phyloP scores from a whole-genome alignment of 2,113 vertebrate species.

The Cyphomyrus discorhynchus region DNA sequence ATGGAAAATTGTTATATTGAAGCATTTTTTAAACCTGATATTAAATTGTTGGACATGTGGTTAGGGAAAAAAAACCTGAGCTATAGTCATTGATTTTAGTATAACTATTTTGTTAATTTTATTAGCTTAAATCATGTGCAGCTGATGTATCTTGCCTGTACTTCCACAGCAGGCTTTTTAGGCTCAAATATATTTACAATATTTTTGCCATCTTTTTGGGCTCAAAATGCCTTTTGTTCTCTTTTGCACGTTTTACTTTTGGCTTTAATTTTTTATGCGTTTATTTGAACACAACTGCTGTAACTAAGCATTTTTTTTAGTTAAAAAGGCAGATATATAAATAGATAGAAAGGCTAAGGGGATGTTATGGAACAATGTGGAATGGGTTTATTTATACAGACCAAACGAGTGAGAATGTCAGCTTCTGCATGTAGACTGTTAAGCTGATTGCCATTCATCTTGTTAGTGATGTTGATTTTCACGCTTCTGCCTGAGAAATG shows the following conservation, averaged over 20 bases:
- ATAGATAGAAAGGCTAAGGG: not conserved
- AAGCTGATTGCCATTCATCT: not conserved
- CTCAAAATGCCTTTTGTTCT: not conserved
- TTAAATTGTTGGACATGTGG: not conserved
- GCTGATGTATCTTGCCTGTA: not conserved
- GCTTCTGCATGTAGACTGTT: not conserved
- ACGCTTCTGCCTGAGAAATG: not conserved
- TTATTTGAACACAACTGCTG: not conserved
- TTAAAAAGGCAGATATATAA: not conserved
- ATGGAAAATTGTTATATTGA: not conserved
- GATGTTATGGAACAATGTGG: not conserved
- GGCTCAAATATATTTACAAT: not conserved
- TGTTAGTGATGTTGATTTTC: not conserved
- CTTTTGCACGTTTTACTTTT: not conserved
- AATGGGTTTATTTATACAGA: not conserved
- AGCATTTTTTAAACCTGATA: not conserved
- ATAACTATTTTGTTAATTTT: not conserved
- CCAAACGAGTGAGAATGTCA: not conserved
- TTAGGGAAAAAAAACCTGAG: not conserved
- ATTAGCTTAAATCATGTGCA: not conserved
- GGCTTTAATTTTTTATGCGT: not conserved
- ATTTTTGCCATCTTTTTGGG: not conserved
- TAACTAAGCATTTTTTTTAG: not conserved
- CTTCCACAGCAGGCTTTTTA: not conserved
- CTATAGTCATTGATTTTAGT: not conserved